Conservation (phyloP, 2,888 invertebrate genomes). For the Pegoplata infirma region DNA sequence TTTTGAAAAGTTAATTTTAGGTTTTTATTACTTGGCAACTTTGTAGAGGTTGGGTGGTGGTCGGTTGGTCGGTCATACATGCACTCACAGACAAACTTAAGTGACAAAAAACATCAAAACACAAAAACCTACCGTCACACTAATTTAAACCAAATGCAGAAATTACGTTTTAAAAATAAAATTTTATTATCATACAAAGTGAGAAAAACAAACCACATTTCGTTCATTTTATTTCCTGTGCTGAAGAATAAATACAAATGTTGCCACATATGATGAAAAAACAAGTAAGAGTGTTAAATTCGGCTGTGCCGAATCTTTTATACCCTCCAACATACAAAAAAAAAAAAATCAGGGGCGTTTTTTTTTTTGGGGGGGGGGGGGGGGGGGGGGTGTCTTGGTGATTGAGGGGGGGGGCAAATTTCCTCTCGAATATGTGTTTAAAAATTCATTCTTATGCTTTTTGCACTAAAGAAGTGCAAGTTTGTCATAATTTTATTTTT, state of each 20-base stretch:
- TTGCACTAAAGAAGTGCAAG: too few relatives aligned
- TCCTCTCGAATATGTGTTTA: too few relatives aligned
- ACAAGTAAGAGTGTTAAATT: too few relatives aligned
- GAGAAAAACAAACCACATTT: not conserved
- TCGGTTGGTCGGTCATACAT: conserved; percentile 20
- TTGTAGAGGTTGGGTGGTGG: conserved; percentile 4
- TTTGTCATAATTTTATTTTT: too few relatives aligned
- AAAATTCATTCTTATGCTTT: too few relatives aligned
- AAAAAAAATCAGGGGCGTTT: too few relatives aligned
- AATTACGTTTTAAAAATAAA: conserved; percentile 51
- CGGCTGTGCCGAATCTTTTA: too few relatives aligned
- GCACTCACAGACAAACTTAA: conserved; percentile 4
- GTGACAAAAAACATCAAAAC: too few relatives aligned
- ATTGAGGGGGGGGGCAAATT: too few relatives aligned
- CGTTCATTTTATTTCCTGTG: not conserved
- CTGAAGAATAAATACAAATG: not conserved
- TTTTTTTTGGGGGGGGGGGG: too few relatives aligned
- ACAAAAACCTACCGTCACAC: conserved; percentile 31
- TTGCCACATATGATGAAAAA: not conserved
- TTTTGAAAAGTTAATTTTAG: conserved; percentile 5
- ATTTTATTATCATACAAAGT: not conserved
- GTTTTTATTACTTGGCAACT: conserved; percentile 21
- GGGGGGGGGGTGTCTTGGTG: too few relatives aligned
- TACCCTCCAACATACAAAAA: too few relatives aligned
- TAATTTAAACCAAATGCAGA: conserved; percentile 44